phyloP scores from a whole-genome alignment of 2,113 vertebrate genomes.

The Calyptomena viridis region DNA sequence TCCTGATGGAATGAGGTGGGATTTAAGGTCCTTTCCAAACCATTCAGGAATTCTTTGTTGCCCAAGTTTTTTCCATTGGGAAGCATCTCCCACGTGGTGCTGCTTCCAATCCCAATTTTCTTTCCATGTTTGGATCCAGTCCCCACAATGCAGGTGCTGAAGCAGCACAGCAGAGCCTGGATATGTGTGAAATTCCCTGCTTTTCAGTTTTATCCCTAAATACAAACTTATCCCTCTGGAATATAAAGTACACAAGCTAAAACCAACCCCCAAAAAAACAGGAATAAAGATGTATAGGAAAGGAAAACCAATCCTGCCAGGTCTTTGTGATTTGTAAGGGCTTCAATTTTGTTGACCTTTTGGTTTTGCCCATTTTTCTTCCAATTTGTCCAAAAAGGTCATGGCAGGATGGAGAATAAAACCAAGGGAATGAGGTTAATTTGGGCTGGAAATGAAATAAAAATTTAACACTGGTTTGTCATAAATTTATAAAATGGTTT shows the following conservation, averaged over 20 bases:
- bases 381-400: neutral
- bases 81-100: neutral
- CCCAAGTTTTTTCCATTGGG: neutral
- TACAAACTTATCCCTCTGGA: neutral
- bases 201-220: neutral
- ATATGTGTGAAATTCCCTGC: neutral
- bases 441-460: neutral
- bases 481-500: neutral
- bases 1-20: neutral
- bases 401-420: neutral
- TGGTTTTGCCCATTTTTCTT: neutral
- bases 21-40: neutral
- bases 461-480: neutral
- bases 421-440: neutral
- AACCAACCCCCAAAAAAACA: neutral
- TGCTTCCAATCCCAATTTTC: neutral
- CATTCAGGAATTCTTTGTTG: neutral
- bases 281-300: neutral
- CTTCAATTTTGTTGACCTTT: neutral
- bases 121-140: fast-evolving
- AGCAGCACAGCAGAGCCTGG: neutral
- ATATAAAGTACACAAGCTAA: neutral
- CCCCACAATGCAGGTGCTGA: neutral
- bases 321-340: neutral
- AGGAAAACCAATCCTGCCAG: neutral